Conservation (phyloP, 2,888 invertebrate genomes). For the Tachina lurida region DNA sequence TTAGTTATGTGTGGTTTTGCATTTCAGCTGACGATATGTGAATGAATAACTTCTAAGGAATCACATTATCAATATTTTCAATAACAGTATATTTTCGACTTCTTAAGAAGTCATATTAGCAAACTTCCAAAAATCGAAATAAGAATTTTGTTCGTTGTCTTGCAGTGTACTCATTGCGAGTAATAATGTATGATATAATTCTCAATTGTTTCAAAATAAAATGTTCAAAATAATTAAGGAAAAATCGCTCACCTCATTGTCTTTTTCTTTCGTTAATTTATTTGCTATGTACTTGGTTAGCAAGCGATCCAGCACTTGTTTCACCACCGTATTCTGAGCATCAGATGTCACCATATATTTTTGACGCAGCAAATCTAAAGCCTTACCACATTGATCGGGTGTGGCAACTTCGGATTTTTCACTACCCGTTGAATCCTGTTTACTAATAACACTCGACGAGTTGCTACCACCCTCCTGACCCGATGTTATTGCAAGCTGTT, state of each 20-base stretch:
- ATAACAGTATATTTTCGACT: no score
- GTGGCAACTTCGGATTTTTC: conserved; percentile 76
- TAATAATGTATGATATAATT: no score
- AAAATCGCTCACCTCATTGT: conserved; percentile 86
- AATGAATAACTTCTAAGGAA: no score
- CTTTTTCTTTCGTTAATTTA: conserved; percentile 88
- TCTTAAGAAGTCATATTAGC: no score
- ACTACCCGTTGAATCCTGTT: conserved; percentile 78
- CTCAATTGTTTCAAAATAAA: background rate
- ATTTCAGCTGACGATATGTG: no score
- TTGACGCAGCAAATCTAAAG: conserved; percentile 65
- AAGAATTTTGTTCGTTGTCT: no score
- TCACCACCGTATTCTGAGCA: conserved; percentile 85
- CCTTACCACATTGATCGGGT: conserved; percentile 75
- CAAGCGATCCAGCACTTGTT: conserved; percentile 87
- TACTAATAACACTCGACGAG: conserved; percentile 71
- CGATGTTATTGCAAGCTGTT: conserved; percentile 79
- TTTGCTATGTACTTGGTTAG: conserved; percentile 94
- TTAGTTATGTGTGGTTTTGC: no score
- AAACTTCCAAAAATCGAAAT: no score
- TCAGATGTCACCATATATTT: conserved; percentile 75
- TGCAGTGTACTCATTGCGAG: no score
- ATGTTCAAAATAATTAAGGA: background rate
- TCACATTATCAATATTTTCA: no score
- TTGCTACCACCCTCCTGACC: conserved; percentile 62